Evolutionary conservation across 92 coral and sea anemone genomes (phyloP).

Genomic region (Heteractis magnifica): DNA sequence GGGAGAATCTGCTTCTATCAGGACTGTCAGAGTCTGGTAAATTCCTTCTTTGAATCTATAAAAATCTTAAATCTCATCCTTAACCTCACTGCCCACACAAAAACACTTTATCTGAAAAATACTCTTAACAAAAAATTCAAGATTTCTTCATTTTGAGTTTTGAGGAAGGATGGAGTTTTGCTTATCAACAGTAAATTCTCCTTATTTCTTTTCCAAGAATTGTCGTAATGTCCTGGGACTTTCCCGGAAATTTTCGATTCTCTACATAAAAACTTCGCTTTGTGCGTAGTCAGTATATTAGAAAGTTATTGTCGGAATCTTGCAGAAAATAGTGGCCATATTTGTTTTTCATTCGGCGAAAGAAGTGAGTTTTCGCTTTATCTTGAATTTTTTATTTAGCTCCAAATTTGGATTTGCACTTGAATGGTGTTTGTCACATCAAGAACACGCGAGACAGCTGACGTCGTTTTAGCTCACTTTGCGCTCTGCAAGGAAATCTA

Average conservation of each 20-base stretch:
- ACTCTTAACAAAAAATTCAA: background rate
- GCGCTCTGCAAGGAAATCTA: background rate
- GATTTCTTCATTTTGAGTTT: background rate
- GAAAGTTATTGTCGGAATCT: background rate
- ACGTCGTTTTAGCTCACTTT: background rate
- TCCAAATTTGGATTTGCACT: background rate
- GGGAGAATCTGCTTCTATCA: background rate
- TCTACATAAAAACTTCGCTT: background rate
- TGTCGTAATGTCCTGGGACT: constrained; percentile 25
- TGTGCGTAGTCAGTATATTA: background rate
- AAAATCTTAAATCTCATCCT: background rate
- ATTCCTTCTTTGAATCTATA: background rate
- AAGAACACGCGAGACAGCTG: background rate
- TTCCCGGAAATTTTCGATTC: constrained; percentile 17
- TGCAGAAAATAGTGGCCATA: background rate
- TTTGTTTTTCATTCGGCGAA: background rate
- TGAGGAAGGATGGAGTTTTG: background rate
- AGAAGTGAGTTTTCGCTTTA: background rate
- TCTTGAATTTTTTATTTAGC: background rate
- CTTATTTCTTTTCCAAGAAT: constrained; percentile 7
- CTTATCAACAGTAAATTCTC: background rate
- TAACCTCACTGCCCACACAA: too few species aligned
- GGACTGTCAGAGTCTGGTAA: background rate
- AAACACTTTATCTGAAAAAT: background rate
- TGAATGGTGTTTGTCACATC: background rate